Evolutionary conservation across 2,797 vertebrate genomes (phyloP).

Genomic region (Dromococcyx pavoninus): DNA sequence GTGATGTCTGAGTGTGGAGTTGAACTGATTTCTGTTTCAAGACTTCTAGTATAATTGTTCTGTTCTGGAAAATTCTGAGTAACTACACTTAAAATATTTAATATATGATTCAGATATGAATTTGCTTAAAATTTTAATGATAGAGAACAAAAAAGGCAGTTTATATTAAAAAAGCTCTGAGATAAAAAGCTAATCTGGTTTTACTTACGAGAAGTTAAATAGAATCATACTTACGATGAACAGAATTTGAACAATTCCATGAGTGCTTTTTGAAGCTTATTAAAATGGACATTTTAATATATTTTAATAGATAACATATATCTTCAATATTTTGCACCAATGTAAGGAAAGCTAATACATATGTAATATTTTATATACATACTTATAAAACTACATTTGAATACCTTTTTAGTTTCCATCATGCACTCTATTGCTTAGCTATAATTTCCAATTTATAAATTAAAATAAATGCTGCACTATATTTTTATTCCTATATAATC

Average conservation of each 20-base stretch:
- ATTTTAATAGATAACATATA: not conserved
- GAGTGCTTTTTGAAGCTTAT: not conserved
- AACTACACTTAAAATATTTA: not conserved
- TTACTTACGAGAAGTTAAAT: not conserved
- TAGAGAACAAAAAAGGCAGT: not conserved
- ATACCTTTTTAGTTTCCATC: not conserved
- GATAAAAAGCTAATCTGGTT: not conserved
- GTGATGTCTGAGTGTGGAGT: rapidly evolving
- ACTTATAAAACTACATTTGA: not conserved
- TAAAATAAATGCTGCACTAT: not conserved
- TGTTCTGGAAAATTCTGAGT: not conserved
- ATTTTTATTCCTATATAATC: not conserved
- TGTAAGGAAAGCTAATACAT: not conserved
- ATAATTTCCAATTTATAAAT: not conserved
- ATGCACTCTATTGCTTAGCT: not conserved
- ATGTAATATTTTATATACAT: not conserved
- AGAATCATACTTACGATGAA: not conserved
- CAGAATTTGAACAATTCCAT: not conserved
- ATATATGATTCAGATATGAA: not conserved
- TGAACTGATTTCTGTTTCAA: not conserved
- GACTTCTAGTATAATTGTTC: not conserved
- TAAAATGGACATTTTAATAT: not conserved
- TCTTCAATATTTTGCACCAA: not conserved
- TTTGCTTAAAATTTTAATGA: not conserved
- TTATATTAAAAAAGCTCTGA: not conserved